Evolutionary conservation across 1,140 invertebrate species (phyloP).

Genomic region (Drosophila repleta): DNA sequence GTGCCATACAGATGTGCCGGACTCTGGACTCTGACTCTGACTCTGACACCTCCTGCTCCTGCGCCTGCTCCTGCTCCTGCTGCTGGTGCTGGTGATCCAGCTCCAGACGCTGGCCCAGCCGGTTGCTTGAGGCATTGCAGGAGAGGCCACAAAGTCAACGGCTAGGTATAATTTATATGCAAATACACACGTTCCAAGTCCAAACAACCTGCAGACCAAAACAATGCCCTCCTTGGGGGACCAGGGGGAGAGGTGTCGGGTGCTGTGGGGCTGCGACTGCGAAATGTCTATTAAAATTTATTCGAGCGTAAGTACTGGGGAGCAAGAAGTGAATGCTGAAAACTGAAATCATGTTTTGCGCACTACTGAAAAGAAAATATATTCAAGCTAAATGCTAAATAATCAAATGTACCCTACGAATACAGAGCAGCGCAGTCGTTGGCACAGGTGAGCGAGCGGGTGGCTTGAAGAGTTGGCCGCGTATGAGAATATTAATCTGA

Average conservation of each 20-base stretch:
- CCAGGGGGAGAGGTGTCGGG: not conserved
- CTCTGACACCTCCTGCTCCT: not conserved
- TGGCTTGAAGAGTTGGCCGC: slow-evolving; percentile 12
- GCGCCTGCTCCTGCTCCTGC: not conserved
- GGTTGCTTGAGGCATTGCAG: slow-evolving; percentile 75
- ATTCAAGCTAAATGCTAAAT: slow-evolving; percentile 78
- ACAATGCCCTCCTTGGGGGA: slow-evolving; percentile 26
- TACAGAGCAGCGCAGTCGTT: slow-evolving; percentile 36
- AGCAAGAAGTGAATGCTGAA: slow-evolving; percentile 47
- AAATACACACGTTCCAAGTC: slow-evolving; percentile 77
- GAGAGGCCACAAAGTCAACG: slow-evolving; percentile 78
- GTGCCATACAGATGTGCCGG: slow-evolving; percentile 55
- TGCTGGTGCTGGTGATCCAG: too few relatives aligned
- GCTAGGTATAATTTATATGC: slow-evolving; percentile 81
- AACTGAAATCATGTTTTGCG: slow-evolving; percentile 74
- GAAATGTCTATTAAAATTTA: slow-evolving; percentile 81
- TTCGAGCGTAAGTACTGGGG: slow-evolving; percentile 77
- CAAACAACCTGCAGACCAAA: slow-evolving; percentile 48
- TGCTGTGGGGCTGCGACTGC: slow-evolving; percentile 53
- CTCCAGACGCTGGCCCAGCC: slow-evolving; percentile 36
- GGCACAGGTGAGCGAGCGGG: slow-evolving; percentile 25
- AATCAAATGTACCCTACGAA: slow-evolving; percentile 72
- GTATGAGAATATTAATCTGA: not conserved
- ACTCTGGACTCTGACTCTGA: slow-evolving; percentile 3
- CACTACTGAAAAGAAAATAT: slow-evolving; percentile 75